Evolutionary conservation across 2,888 invertebrate genomes (phyloP).

Genomic region (Hypomecis punctinalis): DNA sequence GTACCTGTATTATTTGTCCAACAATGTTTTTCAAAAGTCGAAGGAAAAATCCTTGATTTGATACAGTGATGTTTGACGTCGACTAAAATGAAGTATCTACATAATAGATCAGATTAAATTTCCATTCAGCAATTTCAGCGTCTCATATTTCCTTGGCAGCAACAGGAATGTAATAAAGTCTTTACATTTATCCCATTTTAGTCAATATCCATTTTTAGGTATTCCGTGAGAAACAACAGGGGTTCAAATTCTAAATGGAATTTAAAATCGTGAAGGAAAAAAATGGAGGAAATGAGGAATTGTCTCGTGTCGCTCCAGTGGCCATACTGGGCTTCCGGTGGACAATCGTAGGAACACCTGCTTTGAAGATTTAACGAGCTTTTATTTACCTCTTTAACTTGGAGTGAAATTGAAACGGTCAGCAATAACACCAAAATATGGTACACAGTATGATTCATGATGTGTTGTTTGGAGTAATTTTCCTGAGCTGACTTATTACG

Average conservation of each 20-base stretch:
- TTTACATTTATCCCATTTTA: conserved; percentile 39
- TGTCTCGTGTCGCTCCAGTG: conserved; percentile 69
- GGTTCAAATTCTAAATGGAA: conserved; percentile 58
- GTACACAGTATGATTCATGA: no score
- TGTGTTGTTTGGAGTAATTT: no score
- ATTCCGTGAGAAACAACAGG: conserved; percentile 63
- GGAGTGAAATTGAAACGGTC: no score
- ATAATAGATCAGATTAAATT: conserved; percentile 3
- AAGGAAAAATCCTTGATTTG: no score
- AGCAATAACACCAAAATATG: no score
- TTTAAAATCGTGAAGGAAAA: conserved; percentile 60
- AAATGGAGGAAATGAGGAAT: conserved; percentile 77
- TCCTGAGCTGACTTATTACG: no score
- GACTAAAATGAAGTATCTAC: background rate
- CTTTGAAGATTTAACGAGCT: conserved; percentile 43
- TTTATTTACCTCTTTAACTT: conserved; percentile 1
- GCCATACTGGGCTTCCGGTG: conserved; percentile 70
- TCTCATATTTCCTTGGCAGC: background rate
- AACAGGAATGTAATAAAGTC: background rate
- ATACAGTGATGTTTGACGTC: no score
- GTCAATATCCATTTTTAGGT: conserved; percentile 32
- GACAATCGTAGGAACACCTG: conserved; percentile 62
- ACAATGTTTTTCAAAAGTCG: no score
- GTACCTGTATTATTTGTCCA: no score
- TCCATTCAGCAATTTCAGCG: background rate